Base-by-base conservation (phyloP, 1,140 invertebrate genomes). In the Cydia strobilella region DNA sequence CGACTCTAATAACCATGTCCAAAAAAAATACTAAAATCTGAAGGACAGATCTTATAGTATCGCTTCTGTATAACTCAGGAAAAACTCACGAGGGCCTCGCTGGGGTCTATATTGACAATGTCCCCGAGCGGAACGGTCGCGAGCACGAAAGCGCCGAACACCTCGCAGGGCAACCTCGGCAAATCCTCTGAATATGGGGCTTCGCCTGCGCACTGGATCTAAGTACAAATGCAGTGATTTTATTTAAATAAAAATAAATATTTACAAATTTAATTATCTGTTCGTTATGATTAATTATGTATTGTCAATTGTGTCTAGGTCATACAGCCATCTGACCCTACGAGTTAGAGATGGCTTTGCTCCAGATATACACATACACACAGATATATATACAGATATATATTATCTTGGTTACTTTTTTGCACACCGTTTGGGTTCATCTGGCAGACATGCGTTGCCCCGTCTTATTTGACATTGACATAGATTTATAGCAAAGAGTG, bases 81-180 rank as follows among this genome's bases (percentile, higher is more conserved):
- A 51, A 31, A 69, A 75, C 78, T 90, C 88, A 96, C 95, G 90
- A 96, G 83, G 18, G 95, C 96, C 77, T 93, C 83, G 18, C 85
- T 84, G 6, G 94, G 76, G 82, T 96, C 94, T 73, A 96, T 94
- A 23, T 84, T 90, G 12, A 89, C 83, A 42, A 95, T 92, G 13
- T 62, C 73, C 12, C 78, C 81, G 59, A 75, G 63, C 12, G 62
- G 59, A 5, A 80, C 76, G 65, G 85, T 92, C 0, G 79, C 79
- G 1, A 94, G 77, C 3, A 95, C 95, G 59, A 95, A 94, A 48
- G 94, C 94, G 48, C 93, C 95, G 85, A 93, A 94, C 6, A 95
- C 90, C 87, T 96, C 94, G 59, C 93, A 81, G 0, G 91, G 87
- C 9, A 86, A 75, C 5, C 92, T 84, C 10, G 94, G 93, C 45